Evolutionary conservation across 2,888 invertebrate genomes (phyloP).

Genomic region (Acanthosepion esculentum): DNA sequence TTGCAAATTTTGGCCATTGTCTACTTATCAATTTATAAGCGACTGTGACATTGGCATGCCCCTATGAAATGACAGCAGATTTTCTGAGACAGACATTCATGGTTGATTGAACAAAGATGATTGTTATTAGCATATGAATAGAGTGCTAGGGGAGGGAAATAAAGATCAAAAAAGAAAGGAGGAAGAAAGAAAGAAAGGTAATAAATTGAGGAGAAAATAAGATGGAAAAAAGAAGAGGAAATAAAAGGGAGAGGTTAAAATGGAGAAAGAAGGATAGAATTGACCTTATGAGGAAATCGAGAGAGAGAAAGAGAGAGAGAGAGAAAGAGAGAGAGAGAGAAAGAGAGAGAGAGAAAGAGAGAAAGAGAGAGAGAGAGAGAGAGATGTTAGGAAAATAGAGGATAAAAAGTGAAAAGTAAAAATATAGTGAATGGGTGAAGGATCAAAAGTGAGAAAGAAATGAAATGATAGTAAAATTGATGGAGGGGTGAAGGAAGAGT

Average conservation of each 20-base stretch:
- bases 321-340: too few relatives aligned
- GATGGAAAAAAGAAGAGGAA: neutral
- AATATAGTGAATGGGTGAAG: neutral
- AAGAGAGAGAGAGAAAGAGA: neutral
- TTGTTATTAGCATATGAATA: conserved; percentile 18
- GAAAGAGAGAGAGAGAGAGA: too few relatives aligned
- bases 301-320: neutral
- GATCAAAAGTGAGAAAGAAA: neutral
- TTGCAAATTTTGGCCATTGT: neutral
- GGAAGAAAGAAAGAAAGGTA: neutral
- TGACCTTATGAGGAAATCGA: neutral
- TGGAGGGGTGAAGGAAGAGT: too few relatives aligned
- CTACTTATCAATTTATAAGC: neutral
- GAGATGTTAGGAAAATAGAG: neutral
- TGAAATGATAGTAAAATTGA: too few relatives aligned
- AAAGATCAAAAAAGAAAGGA: neutral
- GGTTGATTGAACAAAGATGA: conserved; percentile 14
- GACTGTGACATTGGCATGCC: conserved; percentile 18
- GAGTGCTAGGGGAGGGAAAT: neutral
- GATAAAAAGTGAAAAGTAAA: neutral
- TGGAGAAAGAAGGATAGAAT: neutral
- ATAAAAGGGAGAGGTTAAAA: neutral
- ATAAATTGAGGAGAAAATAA: neutral
- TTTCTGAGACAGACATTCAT: conserved; percentile 20
- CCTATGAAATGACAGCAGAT: conserved; percentile 23